Evolutionary conservation across 1,140 invertebrate genomes (phyloP).

Genomic region (Sitophilus oryzae): DNA sequence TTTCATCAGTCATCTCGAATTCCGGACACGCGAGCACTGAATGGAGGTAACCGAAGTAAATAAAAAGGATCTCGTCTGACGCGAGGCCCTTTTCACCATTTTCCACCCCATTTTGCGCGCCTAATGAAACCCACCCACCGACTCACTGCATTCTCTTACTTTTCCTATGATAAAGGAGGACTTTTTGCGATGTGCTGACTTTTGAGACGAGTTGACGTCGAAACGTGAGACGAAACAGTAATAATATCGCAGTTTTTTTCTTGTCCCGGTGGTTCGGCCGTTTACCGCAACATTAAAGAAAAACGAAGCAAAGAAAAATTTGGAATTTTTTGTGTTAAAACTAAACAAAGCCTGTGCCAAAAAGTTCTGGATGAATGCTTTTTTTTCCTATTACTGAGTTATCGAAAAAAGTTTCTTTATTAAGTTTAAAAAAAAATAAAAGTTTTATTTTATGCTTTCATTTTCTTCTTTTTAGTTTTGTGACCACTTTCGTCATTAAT

Average conservation of each 20-base stretch:
- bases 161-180: constrained; percentile 10
- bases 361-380: too few relatives aligned
- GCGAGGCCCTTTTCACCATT: constrained; percentile 6
- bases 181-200: constrained; percentile 5
- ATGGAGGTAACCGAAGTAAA: constrained; percentile 20
- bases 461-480: too few relatives aligned
- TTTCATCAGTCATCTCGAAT: constrained; percentile 11
- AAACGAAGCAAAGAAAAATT: too few relatives aligned
- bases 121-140: constrained; percentile 23
- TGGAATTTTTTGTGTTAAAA: neutral
- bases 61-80: constrained; percentile 18
- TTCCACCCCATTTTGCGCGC: constrained; percentile 14
- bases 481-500: too few relatives aligned
- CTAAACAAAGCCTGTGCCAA: too few relatives aligned
- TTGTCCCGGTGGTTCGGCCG: neutral
- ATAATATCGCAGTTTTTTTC: neutral
- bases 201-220: neutral
- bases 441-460: too few relatives aligned
- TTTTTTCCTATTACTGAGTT: too few relatives aligned
- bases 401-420: too few relatives aligned
- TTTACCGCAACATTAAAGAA: neutral
- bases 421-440: too few relatives aligned
- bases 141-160: constrained; percentile 19
- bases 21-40: constrained; percentile 15
- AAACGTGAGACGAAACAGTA: constrained; percentile 11